Percentiles rank a stretch among this genome's conserved stretches.
These are phyloP conservation scores for Lutjanus campechanus DNA, from an alignment of 2,797 vertebrate species.

Conservation along the genomic window DNA sequence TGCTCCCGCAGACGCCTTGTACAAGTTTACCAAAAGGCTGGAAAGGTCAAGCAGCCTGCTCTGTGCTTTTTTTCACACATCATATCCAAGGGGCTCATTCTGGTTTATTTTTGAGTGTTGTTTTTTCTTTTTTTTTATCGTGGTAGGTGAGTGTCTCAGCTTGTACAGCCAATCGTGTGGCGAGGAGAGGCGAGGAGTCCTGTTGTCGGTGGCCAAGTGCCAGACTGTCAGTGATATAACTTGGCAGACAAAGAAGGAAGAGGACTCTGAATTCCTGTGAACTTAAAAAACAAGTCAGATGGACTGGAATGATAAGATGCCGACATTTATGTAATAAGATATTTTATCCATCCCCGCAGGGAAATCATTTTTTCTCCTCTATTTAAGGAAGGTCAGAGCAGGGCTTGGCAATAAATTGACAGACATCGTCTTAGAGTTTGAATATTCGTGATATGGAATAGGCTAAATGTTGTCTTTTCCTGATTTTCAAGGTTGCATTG, in stretches of 20 bases:
- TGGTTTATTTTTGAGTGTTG: conserved; percentile 48
- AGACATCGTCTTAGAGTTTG: too few species aligned
- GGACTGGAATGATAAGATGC: conserved; percentile 16
- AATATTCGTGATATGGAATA: too few species aligned
- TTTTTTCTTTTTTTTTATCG: conserved; percentile 60
- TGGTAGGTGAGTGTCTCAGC: conserved; percentile 65
- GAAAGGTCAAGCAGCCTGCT: conserved; percentile 78
- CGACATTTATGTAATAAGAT: conserved; percentile 8
- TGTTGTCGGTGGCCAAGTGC: conserved; percentile 53
- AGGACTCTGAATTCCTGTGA: conserved; percentile 23
- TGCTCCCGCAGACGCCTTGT: conserved; percentile 60
- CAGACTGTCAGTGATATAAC: conserved; percentile 53
- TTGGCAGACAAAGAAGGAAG: conserved; percentile 58
- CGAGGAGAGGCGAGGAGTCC: conserved; percentile 39
- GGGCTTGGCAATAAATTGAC: too few species aligned
- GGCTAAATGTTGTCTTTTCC: too few species aligned
- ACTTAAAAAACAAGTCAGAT: conserved; percentile 30
- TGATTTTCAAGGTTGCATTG: too few species aligned
- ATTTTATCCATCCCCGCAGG: background rate
- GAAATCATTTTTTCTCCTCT: background rate
- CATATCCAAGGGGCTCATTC: conserved; percentile 71
- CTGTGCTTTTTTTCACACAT: conserved; percentile 63
- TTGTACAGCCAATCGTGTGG: conserved; percentile 43
- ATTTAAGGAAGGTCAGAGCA: conserved; percentile 8
- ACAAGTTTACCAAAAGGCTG: conserved; percentile 76